Evolutionary conservation across 2,113 vertebrate genomes (phyloP).

Genomic region (Clinocottus analis): DNA sequence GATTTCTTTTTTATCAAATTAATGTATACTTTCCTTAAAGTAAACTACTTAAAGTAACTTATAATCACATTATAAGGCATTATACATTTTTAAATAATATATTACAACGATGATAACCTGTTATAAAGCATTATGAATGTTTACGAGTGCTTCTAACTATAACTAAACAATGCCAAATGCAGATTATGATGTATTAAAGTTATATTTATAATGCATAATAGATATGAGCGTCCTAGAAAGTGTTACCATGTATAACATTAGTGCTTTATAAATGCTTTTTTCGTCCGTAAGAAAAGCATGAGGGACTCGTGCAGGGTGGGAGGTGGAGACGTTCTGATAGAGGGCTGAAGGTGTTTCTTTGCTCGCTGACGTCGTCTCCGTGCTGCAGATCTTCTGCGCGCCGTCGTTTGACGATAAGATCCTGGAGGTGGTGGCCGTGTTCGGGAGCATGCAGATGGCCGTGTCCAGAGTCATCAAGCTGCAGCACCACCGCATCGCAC

Average conservation of each 20-base stretch:
- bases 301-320: too few relatives aligned
- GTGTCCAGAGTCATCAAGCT: conserved; percentile 97
- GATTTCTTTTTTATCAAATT: background rate
- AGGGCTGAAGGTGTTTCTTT: background rate
- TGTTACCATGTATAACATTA: background rate
- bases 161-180: background rate
- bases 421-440: conserved; percentile 95
- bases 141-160: background rate
- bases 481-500: conserved; percentile 96
- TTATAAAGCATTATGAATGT: background rate
- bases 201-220: background rate
- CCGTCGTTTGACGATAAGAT: conserved; percentile 98
- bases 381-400: conserved; percentile 93
- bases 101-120: background rate
- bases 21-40: background rate
- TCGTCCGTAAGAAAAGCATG: too few relatives aligned
- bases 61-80: background rate
- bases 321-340: too few relatives aligned
- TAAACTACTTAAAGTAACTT: background rate
- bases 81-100: background rate
- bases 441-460: conserved; percentile 99
- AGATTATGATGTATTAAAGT: background rate
- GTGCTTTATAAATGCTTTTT: background rate
- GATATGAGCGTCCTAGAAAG: background rate
- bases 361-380: background rate